Evolutionary conservation across 2,113 vertebrate species (phyloP).

Genomic region (Cathartes aura): DNA sequence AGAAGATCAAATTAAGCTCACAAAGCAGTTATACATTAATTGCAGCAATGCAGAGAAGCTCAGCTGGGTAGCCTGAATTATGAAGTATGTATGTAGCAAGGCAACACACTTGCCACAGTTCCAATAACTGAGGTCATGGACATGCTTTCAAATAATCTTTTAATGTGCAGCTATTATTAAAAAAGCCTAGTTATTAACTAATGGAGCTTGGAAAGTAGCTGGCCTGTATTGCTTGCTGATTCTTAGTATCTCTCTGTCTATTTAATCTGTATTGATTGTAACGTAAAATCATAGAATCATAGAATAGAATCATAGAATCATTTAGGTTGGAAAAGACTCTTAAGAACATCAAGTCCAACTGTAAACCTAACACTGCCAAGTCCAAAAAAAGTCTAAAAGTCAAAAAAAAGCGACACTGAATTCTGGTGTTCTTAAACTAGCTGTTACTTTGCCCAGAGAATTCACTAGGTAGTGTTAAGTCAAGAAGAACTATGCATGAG

Average conservation of each 20-base stretch:
- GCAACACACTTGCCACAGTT: neutral
- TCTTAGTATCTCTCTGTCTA: neutral
- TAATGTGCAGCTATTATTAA: slow-evolving; percentile 25
- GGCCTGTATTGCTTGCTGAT: neutral
- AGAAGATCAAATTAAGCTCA: neutral
- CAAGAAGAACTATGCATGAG: neutral
- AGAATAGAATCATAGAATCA: neutral
- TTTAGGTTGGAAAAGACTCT: neutral
- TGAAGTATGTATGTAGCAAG: slow-evolving; percentile 2
- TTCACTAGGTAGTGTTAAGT: neutral
- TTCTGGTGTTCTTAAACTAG: neutral
- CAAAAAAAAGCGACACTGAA: neutral
- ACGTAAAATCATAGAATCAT: neutral
- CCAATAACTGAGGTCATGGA: neutral
- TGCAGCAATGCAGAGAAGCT: neutral
- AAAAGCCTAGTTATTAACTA: slow-evolving; percentile 11
- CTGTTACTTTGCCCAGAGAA: neutral
- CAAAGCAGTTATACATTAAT: neutral
- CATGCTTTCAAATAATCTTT: slow-evolving; percentile 36
- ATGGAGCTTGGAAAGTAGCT: neutral
- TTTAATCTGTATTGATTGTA: neutral
- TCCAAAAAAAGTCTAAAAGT: neutral
- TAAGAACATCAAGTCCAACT: neutral
- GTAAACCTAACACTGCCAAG: neutral
- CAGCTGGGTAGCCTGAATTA: neutral